Evolutionary conservation across 1,140 invertebrate genomes (phyloP), one percentile per base, ranked within the genome.

Genomic region (Cydia splendana): DNA sequence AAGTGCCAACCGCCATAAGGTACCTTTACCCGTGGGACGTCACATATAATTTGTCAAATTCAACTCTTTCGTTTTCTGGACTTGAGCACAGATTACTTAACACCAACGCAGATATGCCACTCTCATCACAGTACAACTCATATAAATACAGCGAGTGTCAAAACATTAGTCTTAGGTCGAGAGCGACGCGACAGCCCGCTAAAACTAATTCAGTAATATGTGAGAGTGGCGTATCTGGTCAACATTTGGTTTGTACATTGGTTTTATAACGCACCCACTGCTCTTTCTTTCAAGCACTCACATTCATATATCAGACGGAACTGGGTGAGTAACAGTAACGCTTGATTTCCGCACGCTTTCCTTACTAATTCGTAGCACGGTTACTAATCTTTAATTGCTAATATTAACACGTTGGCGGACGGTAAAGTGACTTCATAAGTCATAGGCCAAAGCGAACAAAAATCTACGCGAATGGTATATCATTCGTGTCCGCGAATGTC

Each of bases 281-380:
- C 57, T 62, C 57, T 94, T 91, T 89, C 91, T 93, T 93, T 88
- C 95, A 96, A 98, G 97, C 97, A 94, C 97, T 97, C 95, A 94
- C 97, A 92, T 98, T 97, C 95, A 95, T 97, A 85, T 98, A 97
- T 95, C 95, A 96, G 95, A 96, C 95, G 95, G 96, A 97, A 92
- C 94, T 97, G 94, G 96, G 97, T 97, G 96, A 95, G 94, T 93
- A 81, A 76, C 73, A 12, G 57, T 62, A 74, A 51, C 15, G 67
- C 67, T 45, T 62, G 57, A 24, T 42, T 20, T 71, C 4, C n/a
- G 67, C 67, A 71, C 67, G 34, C 67, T 42, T 71, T 13, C 30
- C n/a, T 34, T 38, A 71, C 34, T 62, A 12, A 62, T 62, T n/a
- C 6, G 7, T 62, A 2, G 5, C 10, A 13, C 45, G 45, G 7